These are phyloP conservation scores for Poecile montanus DNA, from an alignment of 2,797 vertebrate genomes.

Conservation along the genomic window DNA sequence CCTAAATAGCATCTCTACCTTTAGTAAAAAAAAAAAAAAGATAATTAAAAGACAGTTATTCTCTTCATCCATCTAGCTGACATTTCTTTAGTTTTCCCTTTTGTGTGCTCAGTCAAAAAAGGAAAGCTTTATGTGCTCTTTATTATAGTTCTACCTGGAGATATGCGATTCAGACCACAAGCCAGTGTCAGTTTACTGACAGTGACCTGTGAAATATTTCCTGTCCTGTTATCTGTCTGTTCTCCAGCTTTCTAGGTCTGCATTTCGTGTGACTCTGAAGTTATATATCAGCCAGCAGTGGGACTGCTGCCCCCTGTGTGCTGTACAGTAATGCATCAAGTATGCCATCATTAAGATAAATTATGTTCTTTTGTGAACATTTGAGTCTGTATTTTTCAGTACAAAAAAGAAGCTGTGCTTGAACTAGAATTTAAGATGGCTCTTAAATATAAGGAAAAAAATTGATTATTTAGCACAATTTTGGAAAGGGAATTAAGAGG, in stretches of 20 bases:
- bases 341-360: constrained; percentile 60
- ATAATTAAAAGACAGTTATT: constrained; percentile 42
- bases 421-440: constrained; percentile 33
- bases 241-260: constrained; percentile 28
- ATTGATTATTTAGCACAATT: constrained; percentile 30
- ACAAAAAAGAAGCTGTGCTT: constrained; percentile 11
- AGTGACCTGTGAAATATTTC: constrained; percentile 21
- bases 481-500: neutral
- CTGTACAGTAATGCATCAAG: constrained; percentile 49
- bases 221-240: constrained; percentile 48
- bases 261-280: constrained; percentile 48
- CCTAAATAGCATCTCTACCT: neutral
- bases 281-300: constrained; percentile 35
- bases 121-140: constrained; percentile 18
- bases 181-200: constrained; percentile 25
- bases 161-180: neutral
- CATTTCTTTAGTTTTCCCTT: constrained; percentile 17
- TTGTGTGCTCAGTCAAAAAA: neutral
- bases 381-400: constrained; percentile 38
- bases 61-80: constrained; percentile 12
- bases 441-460: constrained; percentile 19
- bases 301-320: constrained; percentile 7
- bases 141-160: neutral
- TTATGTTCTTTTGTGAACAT: constrained; percentile 26
- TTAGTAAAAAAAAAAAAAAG: neutral